Conservation (phyloP, 2,797 vertebrate genomes). For the Poecilia velifera region DNA sequence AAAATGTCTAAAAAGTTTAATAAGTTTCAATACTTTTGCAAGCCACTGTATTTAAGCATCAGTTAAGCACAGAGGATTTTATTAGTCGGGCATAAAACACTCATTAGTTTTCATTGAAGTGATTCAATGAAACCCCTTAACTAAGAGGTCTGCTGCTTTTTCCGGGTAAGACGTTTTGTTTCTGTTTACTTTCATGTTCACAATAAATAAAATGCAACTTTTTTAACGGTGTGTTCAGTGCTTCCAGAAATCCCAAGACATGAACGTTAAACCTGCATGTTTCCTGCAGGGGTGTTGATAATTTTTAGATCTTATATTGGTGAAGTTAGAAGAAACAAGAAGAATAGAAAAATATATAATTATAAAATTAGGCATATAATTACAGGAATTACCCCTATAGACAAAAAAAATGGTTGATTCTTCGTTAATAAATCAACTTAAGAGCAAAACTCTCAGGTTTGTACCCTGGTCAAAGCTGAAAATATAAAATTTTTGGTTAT, state of each 20-base stretch:
- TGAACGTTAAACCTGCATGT: not conserved
- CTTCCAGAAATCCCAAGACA: not conserved
- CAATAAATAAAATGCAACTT: not conserved
- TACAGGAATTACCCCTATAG: not conserved
- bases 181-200: not conserved
- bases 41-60: not conserved
- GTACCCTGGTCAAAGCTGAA: not conserved
- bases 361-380: not conserved
- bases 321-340: not conserved
- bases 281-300: not conserved
- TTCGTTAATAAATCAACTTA: not conserved
- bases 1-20: not conserved
- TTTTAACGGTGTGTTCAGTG: not conserved
- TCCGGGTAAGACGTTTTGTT: not conserved
- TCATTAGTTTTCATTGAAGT: conserved; percentile 1
- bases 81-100: conserved; percentile 5
- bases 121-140: not conserved
- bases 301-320: not conserved
- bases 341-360: too few relatives aligned
- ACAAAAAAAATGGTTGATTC: not conserved
- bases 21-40: not conserved
- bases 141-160: not conserved
- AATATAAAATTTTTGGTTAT: not conserved
- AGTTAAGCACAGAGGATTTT: conserved; percentile 7
- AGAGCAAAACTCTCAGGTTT: not conserved